Percentiles rank a stretch among this genome's conserved stretches.
phyloP scores from a whole-genome alignment of 2,113 vertebrate genomes.

The Ovis aries region DNA sequence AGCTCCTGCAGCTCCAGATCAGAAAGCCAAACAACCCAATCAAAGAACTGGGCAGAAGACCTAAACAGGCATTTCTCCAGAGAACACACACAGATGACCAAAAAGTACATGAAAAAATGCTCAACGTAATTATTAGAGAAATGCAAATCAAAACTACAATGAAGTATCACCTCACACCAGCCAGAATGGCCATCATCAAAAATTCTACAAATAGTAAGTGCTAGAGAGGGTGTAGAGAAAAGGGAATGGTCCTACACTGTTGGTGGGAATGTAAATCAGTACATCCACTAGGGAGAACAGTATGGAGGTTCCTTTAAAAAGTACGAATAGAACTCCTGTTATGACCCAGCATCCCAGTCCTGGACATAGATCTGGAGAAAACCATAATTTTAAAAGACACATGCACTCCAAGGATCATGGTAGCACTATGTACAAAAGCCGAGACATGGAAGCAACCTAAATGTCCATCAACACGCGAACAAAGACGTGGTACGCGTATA shows the following conservation, averaged over 20 bases:
- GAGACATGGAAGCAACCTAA: not conserved
- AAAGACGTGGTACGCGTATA: not conserved
- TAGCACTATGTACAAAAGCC: not conserved
- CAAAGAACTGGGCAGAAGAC: not conserved
- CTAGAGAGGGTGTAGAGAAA: not conserved
- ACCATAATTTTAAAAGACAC: not conserved
- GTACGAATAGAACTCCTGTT: not conserved
- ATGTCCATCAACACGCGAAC: not conserved
- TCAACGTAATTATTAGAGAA: not conserved
- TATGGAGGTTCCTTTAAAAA: not conserved
- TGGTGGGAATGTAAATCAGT: not conserved
- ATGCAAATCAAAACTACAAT: not conserved
- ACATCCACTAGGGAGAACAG: not conserved
- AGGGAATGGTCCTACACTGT: not conserved
- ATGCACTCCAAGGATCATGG: not conserved
- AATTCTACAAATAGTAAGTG: not conserved
- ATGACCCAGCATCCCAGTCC: not conserved
- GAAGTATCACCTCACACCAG: not conserved
- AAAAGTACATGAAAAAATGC: not conserved
- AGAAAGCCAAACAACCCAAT: not conserved
- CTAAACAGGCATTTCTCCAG: not conserved
- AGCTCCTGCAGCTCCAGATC: too few relatives aligned
- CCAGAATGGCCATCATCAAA: not conserved
- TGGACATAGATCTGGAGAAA: not conserved
- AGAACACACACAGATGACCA: not conserved